Evolutionary conservation across 1,140 invertebrate genomes (phyloP).

Genomic region (Diploscapter pachys): DNA sequence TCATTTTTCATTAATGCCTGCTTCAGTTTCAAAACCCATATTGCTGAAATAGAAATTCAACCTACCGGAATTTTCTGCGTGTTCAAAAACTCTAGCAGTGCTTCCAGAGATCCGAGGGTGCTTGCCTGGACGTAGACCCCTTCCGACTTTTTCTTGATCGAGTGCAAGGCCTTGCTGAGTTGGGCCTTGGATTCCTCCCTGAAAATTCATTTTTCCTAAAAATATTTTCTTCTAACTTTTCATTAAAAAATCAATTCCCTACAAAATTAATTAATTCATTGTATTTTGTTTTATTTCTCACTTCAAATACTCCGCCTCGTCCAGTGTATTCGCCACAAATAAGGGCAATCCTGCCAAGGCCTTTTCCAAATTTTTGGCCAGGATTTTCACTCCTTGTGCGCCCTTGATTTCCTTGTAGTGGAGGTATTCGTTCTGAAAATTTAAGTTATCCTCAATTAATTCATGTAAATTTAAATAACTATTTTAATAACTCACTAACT

Average conservation of each 20-base stretch:
- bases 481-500: constrained; percentile 5
- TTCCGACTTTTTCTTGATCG: constrained; percentile 81
- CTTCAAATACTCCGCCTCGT: constrained; percentile 84
- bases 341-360: constrained; percentile 78
- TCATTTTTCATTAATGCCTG: neutral
- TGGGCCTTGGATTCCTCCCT: constrained; percentile 55
- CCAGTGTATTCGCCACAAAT: constrained; percentile 79
- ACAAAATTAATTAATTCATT: too few species aligned
- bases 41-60: too few species aligned
- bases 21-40: neutral
- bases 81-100: constrained; percentile 87
- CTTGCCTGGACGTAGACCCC: constrained; percentile 99
- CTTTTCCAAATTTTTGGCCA: constrained; percentile 93
- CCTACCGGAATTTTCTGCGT: constrained; percentile 82
- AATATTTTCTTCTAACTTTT: constrained; percentile 13
- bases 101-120: constrained; percentile 94
- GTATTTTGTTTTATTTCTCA: constrained; percentile 36
- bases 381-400: constrained; percentile 95
- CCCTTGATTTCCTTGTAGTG: constrained; percentile 91
- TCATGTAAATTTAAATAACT: constrained; percentile 27
- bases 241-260: too few species aligned
- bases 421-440: constrained; percentile 80
- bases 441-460: constrained; percentile 23
- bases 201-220: constrained; percentile 46
- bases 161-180: constrained; percentile 80